These are phyloP conservation scores for Brachionus calyciflorus DNA, from an alignment of 1,140 invertebrate species.

Conservation along the genomic window DNA sequence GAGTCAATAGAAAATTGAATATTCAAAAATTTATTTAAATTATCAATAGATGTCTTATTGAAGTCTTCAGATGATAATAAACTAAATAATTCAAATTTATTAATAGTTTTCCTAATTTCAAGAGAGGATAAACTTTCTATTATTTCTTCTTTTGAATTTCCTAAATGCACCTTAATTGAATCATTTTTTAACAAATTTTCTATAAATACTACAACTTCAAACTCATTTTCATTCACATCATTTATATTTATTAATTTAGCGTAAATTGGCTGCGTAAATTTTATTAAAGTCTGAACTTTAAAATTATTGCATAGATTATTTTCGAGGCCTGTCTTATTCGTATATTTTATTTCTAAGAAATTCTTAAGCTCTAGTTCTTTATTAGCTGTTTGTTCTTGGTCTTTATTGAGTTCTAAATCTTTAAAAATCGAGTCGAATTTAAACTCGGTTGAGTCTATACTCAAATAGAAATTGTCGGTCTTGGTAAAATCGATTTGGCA, in stretches of 20 bases:
- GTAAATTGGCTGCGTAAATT: neutral
- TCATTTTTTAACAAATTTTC: neutral
- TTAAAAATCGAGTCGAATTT: neutral
- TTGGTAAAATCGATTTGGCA: neutral
- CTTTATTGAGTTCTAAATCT: constrained; percentile 10
- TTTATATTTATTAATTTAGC: neutral
- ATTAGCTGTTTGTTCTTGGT: neutral
- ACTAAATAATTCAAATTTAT: neutral
- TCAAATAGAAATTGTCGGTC: neutral
- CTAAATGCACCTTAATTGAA: neutral
- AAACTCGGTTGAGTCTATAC: neutral
- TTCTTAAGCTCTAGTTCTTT: constrained; percentile 3
- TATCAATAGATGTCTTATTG: neutral
- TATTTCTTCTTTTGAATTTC: neutral
- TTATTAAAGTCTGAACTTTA: neutral
- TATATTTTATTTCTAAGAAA: constrained; percentile 38
- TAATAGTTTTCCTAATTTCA: neutral
- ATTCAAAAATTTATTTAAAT: neutral
- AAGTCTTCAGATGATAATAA: neutral
- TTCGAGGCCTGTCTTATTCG: constrained; percentile 1
- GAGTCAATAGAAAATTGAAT: neutral
- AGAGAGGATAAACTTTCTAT: neutral
- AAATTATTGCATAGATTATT: constrained; percentile 36
- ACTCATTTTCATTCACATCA: neutral
- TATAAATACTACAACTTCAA: neutral